phyloP scores from a whole-genome alignment of 2,113 vertebrate genomes.

The Pycnonotus jocosus region DNA sequence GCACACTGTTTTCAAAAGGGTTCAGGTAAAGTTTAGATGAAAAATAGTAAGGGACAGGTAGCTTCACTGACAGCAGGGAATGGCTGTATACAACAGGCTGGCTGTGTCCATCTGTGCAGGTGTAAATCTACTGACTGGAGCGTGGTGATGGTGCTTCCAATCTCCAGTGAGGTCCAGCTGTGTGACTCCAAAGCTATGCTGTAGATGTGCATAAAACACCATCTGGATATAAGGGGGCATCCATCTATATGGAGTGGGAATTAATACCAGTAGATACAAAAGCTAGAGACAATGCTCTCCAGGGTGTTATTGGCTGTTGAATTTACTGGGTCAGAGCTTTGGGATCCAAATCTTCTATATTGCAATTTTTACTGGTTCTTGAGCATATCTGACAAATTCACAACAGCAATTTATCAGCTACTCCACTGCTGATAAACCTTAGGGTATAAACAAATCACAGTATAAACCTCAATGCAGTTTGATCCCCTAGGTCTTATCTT shows the following conservation, averaged over 20 bases:
- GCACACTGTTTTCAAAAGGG: neutral
- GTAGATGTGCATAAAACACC: neutral
- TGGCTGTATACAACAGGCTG: neutral
- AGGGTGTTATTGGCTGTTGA: neutral
- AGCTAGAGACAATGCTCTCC: neutral
- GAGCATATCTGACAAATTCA: neutral
- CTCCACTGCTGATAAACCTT: neutral
- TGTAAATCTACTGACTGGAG: neutral
- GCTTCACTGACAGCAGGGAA: neutral
- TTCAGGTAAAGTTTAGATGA: neutral
- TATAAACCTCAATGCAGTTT: neutral
- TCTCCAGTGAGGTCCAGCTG: neutral
- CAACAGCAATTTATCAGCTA: neutral
- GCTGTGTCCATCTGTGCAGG: neutral
- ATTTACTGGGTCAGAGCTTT: neutral
- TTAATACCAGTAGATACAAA: neutral
- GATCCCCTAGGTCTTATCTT: neutral
- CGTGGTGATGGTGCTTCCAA: neutral
- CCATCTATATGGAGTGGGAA: neutral
- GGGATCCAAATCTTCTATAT: neutral
- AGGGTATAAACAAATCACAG: neutral
- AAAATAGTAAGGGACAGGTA: accelerated
- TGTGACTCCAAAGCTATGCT: neutral
- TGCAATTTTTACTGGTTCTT: neutral
- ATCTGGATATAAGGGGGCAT: neutral